Evolutionary conservation across 2,797 vertebrate genomes (phyloP).

Genomic region (Gambusia yucatana): DNA sequence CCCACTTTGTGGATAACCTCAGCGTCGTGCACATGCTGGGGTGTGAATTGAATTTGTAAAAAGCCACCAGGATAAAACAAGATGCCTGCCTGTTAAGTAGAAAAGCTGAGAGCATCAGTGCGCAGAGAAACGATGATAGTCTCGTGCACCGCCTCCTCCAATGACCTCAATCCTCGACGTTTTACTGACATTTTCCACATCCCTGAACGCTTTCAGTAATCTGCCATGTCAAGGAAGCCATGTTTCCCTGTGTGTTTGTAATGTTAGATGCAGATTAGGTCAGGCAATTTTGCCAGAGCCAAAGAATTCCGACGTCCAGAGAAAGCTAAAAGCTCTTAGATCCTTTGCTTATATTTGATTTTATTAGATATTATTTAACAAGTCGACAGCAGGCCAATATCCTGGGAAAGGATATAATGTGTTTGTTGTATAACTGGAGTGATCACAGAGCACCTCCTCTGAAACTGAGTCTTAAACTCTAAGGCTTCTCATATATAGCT

Average conservation of each 20-base stretch:
- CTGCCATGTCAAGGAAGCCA: neutral
- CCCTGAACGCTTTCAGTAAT: neutral
- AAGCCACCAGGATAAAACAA: conserved; percentile 26
- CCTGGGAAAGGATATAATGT: neutral
- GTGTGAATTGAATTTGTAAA: conserved; percentile 42
- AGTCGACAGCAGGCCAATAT: neutral
- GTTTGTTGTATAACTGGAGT: neutral
- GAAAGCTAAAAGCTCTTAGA: neutral
- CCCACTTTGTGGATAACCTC: conserved; percentile 45
- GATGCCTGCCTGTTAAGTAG: conserved; percentile 7
- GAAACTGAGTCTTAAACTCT: too few species aligned
- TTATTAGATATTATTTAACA: neutral
- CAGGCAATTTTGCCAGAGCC: neutral
- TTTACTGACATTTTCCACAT: neutral
- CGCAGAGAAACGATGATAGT: conserved; percentile 31
- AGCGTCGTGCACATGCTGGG: conserved; percentile 8
- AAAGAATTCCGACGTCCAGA: neutral
- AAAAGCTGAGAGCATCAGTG: conserved; percentile 35
- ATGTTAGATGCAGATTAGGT: neutral
- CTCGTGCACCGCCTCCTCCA: neutral
- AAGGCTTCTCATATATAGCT: neutral
- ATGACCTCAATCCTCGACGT: neutral
- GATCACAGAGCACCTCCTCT: neutral
- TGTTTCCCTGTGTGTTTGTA: neutral
- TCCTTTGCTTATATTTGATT: neutral